Evolutionary conservation across 2,113 vertebrate genomes (phyloP).

Genomic region (Oryzias woworae): DNA sequence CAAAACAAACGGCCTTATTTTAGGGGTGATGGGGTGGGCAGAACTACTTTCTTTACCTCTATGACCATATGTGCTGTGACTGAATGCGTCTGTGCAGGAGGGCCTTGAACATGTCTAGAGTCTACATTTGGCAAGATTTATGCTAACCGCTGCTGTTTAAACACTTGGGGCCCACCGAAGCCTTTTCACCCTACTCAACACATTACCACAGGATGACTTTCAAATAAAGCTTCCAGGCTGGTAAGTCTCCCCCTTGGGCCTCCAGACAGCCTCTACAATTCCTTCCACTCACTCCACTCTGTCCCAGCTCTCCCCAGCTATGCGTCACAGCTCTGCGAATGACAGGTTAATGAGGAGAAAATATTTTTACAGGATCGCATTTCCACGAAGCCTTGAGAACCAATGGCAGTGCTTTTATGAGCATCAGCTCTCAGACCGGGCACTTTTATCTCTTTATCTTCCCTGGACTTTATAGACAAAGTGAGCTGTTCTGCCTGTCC

Average conservation of each 20-base stretch:
- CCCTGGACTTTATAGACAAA: constrained; percentile 54
- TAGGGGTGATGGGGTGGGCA: constrained; percentile 15
- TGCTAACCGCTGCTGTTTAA: constrained; percentile 65
- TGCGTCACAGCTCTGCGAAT: constrained; percentile 64
- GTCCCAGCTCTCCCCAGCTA: constrained; percentile 47
- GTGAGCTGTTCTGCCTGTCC: constrained; percentile 44
- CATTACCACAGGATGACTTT: constrained; percentile 65
- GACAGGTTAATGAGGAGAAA: constrained; percentile 85
- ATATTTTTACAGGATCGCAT: constrained; percentile 82
- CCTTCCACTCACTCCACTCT: constrained; percentile 38
- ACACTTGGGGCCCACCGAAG: constrained; percentile 56
- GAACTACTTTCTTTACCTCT: constrained; percentile 30
- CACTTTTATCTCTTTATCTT: constrained; percentile 75
- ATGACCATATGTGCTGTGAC: constrained; percentile 22
- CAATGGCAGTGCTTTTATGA: constrained; percentile 69
- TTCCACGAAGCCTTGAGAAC: constrained; percentile 67
- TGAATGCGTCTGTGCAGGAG: constrained; percentile 21
- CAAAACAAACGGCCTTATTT: constrained; percentile 53
- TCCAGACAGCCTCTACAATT: constrained; percentile 31
- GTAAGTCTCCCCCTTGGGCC: constrained; percentile 47
- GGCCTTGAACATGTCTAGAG: constrained; percentile 41
- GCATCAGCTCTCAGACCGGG: constrained; percentile 62
- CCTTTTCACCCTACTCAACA: constrained; percentile 67
- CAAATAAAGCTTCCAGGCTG: constrained; percentile 65
- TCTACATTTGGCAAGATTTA: constrained; percentile 62